These are phyloP conservation scores for Eupithecia insigniata DNA, from an alignment of 2,888 invertebrate genomes.

Conservation along the genomic window DNA sequence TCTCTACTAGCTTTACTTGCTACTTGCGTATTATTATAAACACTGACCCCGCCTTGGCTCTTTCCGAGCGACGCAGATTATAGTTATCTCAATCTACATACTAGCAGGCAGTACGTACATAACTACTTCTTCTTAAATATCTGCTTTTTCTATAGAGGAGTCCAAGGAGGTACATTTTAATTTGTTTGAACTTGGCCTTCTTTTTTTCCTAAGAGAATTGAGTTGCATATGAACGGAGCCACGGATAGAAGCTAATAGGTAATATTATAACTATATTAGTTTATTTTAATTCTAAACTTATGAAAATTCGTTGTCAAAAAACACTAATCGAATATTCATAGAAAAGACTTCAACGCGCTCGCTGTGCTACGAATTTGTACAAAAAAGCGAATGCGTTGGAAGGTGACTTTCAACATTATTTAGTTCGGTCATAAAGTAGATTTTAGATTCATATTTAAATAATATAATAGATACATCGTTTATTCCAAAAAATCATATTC, in stretches of 20 bases:
- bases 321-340: conserved; percentile 9
- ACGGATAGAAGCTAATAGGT: neutral
- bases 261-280: neutral
- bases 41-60: conserved; percentile 27
- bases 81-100: conserved; percentile 28
- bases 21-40: conserved; percentile 38
- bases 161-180: neutral
- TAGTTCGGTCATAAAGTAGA: conserved; percentile 5
- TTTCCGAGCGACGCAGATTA: conserved; percentile 27
- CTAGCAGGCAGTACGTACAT: neutral
- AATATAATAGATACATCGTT: conserved; percentile 16
- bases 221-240: neutral
- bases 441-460: conserved; percentile 5
- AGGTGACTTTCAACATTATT: conserved; percentile 15
- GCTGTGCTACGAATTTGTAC: conserved; percentile 19
- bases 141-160: neutral
- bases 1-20: conserved; percentile 38
- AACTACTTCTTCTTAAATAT: conserved; percentile 1
- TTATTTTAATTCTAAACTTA: neutral
- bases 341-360: conserved; percentile 41
- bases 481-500: conserved; percentile 8
- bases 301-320: neutral
- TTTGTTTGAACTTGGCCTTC: neutral
- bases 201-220: neutral
- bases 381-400: conserved; percentile 17